Conservation (phyloP, 2,888 invertebrate genomes). For the Metacarcinus magister region DNA sequence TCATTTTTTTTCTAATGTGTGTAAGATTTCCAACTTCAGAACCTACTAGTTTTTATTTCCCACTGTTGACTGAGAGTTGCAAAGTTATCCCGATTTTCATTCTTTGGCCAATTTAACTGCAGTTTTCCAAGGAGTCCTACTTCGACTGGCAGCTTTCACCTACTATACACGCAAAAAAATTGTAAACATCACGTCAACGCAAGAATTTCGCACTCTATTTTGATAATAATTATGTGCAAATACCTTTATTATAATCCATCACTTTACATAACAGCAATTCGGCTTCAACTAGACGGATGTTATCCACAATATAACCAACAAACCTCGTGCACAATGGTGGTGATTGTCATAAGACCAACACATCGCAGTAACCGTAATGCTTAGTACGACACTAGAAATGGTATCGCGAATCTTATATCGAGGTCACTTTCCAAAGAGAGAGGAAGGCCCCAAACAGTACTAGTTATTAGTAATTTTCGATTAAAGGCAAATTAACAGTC, state of each 20-base stretch:
- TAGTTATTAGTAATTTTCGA: not conserved
- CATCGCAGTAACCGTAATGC: not conserved
- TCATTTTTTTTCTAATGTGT: not conserved
- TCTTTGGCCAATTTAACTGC: not conserved
- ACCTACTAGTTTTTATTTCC: constrained; percentile 30
- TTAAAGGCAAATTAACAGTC: not conserved
- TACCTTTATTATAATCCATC: not conserved
- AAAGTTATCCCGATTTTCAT: not conserved
- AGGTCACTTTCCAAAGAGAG: constrained; percentile 12
- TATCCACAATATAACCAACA: not conserved
- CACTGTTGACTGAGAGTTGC: constrained; percentile 32
- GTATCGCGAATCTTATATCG: not conserved
- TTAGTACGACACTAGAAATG: not conserved
- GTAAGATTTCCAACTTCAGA: not conserved
- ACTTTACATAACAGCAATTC: not conserved
- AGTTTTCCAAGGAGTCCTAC: not conserved
- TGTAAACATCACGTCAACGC: not conserved
- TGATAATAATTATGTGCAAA: not conserved
- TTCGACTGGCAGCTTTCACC: not conserved
- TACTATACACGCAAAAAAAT: not conserved
- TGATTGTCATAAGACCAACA: not conserved
- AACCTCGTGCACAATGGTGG: not conserved
- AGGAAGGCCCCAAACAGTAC: not conserved
- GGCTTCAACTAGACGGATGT: not conserved
- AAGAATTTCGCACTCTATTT: not conserved